Evolutionary conservation across 2,888 invertebrate species (phyloP), one percentile per base, ranked within the genome.

Genomic region (Galerucella pusilla): DNA sequence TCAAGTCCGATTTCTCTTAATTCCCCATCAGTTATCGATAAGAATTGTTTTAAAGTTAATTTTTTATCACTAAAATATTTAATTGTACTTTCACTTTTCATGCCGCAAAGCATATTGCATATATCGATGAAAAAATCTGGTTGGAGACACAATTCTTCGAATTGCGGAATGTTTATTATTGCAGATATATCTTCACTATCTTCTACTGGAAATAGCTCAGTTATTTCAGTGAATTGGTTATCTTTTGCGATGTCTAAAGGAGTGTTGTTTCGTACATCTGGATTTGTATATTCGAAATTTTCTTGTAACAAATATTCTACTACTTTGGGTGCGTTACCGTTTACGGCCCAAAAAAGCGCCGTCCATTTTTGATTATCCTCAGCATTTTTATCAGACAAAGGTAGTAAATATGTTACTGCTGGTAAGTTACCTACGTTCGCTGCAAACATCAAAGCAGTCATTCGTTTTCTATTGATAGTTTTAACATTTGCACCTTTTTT

Each of bases 361-460:
- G 91, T 91, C 91, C 91, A 91, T 57, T 91, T 90, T 82, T 91
- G 90, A 76, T 88, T 89, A 84, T 93, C 92, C 70, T 88, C 87
- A 80, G 90, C 89, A 83, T 91, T 89, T 81, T 91, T 88, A 85
- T 92, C 88, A 75, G 88, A 86, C 75, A 89, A 81, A 60, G 90
- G 89, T 16, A 92, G 75, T 7, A 93, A 84, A 79, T 90, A 88
- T 80, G 88, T 81, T 0, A 92, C 90, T 61, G 91, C 88, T 59
- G 87, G 85, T 12, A 86, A 81, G 80, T 91, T 88, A 35, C 92
- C 91, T 71, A 42, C 57, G 72, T 76, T 76, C 1, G 91, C 90
- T 5, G 93, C 92, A 79, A 89, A 89, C 92, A 93, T 93, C 0
- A 93, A 84, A 7, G 92, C 90, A 59, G 91, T 93, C 84, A 90